phyloP scores from a whole-genome alignment of 2,888 invertebrate species.

The Aporophyla nigra region DNA sequence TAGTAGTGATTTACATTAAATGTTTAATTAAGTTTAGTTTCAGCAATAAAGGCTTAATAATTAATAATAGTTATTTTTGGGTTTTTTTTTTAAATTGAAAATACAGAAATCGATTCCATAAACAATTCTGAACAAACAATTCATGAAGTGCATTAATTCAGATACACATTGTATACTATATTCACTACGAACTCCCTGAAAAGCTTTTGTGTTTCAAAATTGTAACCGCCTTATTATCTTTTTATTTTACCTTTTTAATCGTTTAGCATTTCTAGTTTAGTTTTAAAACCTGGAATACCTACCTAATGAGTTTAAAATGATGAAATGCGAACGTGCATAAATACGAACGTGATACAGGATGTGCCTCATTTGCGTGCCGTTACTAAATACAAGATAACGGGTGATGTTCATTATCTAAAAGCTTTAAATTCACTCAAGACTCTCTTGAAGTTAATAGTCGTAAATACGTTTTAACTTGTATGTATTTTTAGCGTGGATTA shows the following conservation, averaged over 20 bases:
- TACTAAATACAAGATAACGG: slow-evolving; percentile 64
- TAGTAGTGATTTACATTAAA: no score
- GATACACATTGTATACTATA: background rate
- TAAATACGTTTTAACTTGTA: slow-evolving; percentile 1
- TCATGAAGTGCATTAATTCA: no score
- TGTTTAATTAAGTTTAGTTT: no score
- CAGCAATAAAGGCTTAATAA: no score
- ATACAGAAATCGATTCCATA: no score
- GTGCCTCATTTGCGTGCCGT: slow-evolving; percentile 63
- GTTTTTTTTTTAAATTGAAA: no score
- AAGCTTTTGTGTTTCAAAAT: background rate
- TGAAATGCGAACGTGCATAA: slow-evolving; percentile 27
- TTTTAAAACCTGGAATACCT: background rate
- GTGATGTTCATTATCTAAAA: slow-evolving; percentile 62
- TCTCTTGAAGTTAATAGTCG: slow-evolving; percentile 11
- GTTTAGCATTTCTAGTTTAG: background rate
- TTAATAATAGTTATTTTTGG: no score
- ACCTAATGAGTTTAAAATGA: slow-evolving; percentile 54
- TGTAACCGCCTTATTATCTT: no score
- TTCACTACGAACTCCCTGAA: background rate
- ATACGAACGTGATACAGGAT: slow-evolving; percentile 26
- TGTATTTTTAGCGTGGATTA: background rate
- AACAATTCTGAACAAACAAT: no score
- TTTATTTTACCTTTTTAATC: background rate
- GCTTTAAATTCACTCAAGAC: slow-evolving; percentile 55